Evolutionary conservation across 2,797 vertebrate genomes (phyloP).

Genomic region (Sebastes iracundus): DNA sequence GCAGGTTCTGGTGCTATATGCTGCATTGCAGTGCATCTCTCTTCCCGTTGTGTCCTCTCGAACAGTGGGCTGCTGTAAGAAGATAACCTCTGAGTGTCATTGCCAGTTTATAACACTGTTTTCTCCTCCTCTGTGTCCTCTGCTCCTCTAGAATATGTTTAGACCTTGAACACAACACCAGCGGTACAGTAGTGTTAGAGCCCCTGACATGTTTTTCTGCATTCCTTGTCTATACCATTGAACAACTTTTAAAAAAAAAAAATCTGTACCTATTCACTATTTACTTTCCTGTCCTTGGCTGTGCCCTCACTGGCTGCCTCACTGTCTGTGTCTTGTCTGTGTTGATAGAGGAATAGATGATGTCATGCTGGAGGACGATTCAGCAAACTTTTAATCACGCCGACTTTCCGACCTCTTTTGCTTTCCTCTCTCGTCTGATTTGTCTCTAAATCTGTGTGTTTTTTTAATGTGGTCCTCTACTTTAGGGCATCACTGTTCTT

Average conservation of each 20-base stretch:
- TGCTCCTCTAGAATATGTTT: conserved; percentile 26
- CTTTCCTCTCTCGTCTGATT: neutral
- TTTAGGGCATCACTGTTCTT: neutral
- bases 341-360: conserved; percentile 9
- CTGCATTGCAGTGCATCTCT: conserved; percentile 66
- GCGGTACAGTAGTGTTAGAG: conserved; percentile 9
- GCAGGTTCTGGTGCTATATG: conserved; percentile 22
- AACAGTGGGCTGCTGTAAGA: conserved; percentile 43
- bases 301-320: conserved; percentile 10
- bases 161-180: conserved; percentile 18
- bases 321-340: conserved; percentile 8
- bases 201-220: neutral
- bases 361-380: neutral
- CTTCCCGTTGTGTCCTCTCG: conserved; percentile 36
- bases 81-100: conserved; percentile 60
- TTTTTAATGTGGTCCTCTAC: neutral
- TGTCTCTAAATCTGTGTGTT: neutral
- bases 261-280: neutral
- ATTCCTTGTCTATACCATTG: conserved; percentile 17
- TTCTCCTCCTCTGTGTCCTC: conserved; percentile 26
- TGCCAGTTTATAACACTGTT: conserved; percentile 42
- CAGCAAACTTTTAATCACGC: neutral
- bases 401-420: neutral
- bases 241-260: neutral
- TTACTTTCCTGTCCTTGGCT: conserved; percentile 42